Evolutionary conservation across 2,113 vertebrate genomes (phyloP).

Genomic region (Rhinolophus sinicus): DNA sequence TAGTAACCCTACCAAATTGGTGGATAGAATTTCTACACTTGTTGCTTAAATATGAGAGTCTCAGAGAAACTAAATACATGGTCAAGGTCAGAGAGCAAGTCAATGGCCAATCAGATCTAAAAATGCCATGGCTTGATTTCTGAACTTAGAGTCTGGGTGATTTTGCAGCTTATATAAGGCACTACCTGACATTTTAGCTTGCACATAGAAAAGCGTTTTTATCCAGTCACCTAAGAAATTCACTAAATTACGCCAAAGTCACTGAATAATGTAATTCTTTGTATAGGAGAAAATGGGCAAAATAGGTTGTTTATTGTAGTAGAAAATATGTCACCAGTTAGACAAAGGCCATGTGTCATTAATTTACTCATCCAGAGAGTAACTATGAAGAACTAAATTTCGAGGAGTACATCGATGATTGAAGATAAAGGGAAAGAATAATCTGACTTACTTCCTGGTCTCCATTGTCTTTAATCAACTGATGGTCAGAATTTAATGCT

Average conservation of each 20-base stretch:
- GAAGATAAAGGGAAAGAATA: background rate
- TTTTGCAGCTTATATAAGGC: background rate
- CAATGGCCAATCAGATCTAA: background rate
- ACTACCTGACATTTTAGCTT: background rate
- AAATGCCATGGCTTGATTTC: background rate
- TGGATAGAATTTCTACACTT: background rate
- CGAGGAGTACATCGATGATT: background rate
- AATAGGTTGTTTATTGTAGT: background rate
- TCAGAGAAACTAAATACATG: background rate
- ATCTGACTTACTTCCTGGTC: background rate
- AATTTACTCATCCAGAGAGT: background rate
- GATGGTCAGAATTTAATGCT: background rate
- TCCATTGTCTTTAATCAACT: constrained; percentile 24
- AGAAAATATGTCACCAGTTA: background rate
- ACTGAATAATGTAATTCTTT: background rate
- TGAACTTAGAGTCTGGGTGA: background rate
- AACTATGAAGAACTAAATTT: background rate
- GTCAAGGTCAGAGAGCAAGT: background rate
- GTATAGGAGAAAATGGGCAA: background rate
- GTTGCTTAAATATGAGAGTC: background rate
- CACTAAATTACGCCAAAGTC: background rate
- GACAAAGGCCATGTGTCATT: background rate
- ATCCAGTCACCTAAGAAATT: background rate
- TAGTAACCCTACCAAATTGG: background rate
- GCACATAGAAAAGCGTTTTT: background rate